Conservation (phyloP, 2,113 vertebrate genomes). For the Lasiurus borealis region DNA sequence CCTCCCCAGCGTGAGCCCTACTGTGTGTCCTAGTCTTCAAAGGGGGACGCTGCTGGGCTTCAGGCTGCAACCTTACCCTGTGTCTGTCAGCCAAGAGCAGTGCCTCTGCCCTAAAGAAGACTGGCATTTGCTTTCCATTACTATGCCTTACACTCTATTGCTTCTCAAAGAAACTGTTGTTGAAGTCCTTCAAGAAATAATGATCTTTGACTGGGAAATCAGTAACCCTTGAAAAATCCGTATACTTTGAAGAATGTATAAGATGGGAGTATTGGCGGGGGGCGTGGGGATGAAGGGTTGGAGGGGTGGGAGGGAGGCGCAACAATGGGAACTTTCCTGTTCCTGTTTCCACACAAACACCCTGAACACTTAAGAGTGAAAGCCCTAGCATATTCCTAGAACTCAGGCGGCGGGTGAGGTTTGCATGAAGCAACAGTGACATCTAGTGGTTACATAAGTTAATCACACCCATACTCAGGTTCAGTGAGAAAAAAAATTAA, state of each 20-base stretch:
- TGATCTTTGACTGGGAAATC: neutral
- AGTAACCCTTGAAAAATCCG: neutral
- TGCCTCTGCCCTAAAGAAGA: neutral
- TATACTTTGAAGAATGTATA: neutral
- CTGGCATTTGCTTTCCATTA: neutral
- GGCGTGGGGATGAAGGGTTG: too few species aligned
- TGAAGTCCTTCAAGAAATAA: slow-evolving; percentile 11
- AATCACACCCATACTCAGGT: fast-evolving
- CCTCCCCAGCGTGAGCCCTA: neutral
- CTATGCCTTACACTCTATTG: neutral
- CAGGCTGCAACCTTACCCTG: neutral
- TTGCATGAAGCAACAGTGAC: slow-evolving; percentile 79
- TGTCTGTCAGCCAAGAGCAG: neutral
- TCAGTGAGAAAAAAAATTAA: neutral
- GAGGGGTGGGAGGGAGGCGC: too few species aligned
- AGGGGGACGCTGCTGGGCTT: neutral
- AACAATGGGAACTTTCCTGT: neutral
- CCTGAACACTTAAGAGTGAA: neutral
- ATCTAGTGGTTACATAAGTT: slow-evolving; percentile 76
- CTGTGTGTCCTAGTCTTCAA: neutral
- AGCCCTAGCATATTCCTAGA: fast-evolving
- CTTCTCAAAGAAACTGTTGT: slow-evolving; percentile 19
- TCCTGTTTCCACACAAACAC: neutral
- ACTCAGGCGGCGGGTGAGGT: fast-evolving
- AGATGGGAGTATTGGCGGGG: fast-evolving